Base-by-base conservation (phyloP, 1,140 invertebrate genomes). In the Cyclargus thomasi region DNA sequence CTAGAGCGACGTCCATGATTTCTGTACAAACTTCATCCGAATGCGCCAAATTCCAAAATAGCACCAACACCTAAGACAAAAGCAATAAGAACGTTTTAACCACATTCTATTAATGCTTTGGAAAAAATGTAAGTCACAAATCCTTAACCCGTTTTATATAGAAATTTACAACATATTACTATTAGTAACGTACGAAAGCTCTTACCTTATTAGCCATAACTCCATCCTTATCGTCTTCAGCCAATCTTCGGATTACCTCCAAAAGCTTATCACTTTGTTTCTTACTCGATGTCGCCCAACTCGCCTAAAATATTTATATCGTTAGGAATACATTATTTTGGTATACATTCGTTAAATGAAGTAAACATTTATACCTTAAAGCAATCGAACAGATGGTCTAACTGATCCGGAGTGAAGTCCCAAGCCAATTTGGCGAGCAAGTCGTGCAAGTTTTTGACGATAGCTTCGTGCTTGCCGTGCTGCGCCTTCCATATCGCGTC, bases 211-310 rank as follows among this genome's bases (percentile, higher is more conserved):
- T 96, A 62, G 98, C 98, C 98, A 99, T 99, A 16, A 99, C 97
- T 68, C 98, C 98, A 90, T 99, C 97, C 87, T 99, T 99, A 90
- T 99, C 98, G 91, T 99, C 98, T 91, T 99, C 98, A 17, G 98
- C 98, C 67, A 99, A 90, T 78, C 98, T 92, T 68, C 98, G 93
- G 75, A 99, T 99, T 68, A 99, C 92, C 91, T 99, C 98, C 67
- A 99, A 91, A 63, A 99, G 91, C 85, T 98, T 97, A 91, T 99
- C 98, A 73, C 97, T 93, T 91, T 99, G 98, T 85, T 99, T 97
- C 88, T 97, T 98, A 85, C 95, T 97, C 20, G 98, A 98, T 79
- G 96, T 97, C 67, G 96, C 97, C 98, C 98, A 99, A 91, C 96
- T 98, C 73, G 95, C 94, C 95, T 97, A 74, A 64, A 67, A 36